A percentile compares a stretch with the other conserved stretches of the same genome.
Conservation (phyloP, 1,140 invertebrate species). For the Stegodyphus mimosarum region DNA sequence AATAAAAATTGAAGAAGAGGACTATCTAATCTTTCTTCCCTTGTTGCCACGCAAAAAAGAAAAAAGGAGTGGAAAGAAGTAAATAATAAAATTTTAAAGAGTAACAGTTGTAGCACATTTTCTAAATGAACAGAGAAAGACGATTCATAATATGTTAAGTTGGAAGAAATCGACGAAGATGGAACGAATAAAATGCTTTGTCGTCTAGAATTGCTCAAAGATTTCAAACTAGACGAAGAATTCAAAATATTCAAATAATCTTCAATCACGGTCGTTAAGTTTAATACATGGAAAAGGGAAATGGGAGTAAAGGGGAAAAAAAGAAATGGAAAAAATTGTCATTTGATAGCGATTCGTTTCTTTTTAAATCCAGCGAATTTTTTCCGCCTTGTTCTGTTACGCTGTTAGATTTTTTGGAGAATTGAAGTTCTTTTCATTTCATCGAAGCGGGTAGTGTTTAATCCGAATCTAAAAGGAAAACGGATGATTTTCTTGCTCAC, state of each 20-base stretch:
- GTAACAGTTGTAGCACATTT: conserved; percentile 6
- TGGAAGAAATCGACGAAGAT: neutral
- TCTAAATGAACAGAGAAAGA: neutral
- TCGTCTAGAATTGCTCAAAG: conserved; percentile 3
- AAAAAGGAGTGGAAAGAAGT: too few relatives aligned
- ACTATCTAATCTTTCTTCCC: too few relatives aligned
- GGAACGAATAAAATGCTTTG: neutral
- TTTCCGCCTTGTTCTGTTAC: too few relatives aligned
- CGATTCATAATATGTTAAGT: neutral
- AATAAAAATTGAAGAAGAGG: too few relatives aligned
- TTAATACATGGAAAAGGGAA: conserved; percentile 1
- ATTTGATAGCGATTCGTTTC: neutral
- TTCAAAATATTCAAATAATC: conserved; percentile 39
- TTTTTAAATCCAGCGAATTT: neutral
- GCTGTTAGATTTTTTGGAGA: too few relatives aligned
- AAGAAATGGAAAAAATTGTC: neutral
- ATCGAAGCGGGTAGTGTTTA: too few relatives aligned
- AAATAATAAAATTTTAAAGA: neutral
- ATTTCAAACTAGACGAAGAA: conserved; percentile 8
- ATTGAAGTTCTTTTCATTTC: too few relatives aligned
- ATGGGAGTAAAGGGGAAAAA: neutral
- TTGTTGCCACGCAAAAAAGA: too few relatives aligned
- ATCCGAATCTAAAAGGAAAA: too few relatives aligned
- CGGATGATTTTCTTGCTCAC: too few relatives aligned
- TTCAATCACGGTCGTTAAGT: conserved; percentile 18